Evolutionary conservation across 2,888 invertebrate species (phyloP).

Genomic region (Ferdinandea cuprea): DNA sequence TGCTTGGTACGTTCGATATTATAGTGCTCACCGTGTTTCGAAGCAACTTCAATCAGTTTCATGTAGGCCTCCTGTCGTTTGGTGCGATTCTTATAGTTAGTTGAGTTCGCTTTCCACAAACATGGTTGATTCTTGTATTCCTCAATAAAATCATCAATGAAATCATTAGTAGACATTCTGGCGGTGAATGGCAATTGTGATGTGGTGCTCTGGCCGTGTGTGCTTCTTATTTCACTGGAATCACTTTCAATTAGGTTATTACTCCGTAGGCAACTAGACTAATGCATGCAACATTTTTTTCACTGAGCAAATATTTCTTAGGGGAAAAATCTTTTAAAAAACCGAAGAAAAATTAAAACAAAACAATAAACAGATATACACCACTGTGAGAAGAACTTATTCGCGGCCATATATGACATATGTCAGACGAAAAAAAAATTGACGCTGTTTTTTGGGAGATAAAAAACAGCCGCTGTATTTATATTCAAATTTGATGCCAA

Average conservation of each 20-base stretch:
- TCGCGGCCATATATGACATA: conserved; percentile 73
- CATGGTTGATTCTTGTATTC: conserved; percentile 82
- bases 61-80: conserved; percentile 82
- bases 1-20: conserved; percentile 82
- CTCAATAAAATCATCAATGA: conserved; percentile 82
- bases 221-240: conserved; percentile 42
- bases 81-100: conserved; percentile 81
- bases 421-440: conserved; percentile 58
- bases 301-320: conserved; percentile 41
- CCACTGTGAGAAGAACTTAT: conserved; percentile 57
- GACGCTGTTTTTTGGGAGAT: conserved; percentile 38
- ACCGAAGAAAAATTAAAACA: conserved; percentile 69
- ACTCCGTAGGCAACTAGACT: conserved; percentile 22
- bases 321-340: conserved; percentile 30
- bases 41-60: conserved; percentile 81
- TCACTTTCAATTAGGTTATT: conserved; percentile 37
- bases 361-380: conserved; percentile 75
- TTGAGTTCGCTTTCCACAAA: conserved; percentile 82
- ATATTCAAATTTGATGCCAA: conserved; percentile 1
- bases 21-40: conserved; percentile 82
- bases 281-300: conserved; percentile 54
- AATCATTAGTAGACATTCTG: conserved; percentile 77
- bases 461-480: conserved; percentile 50
- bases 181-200: conserved; percentile 50
- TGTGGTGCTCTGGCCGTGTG: conserved; percentile 44